These are phyloP conservation scores for Hypercompe scribonia DNA, from an alignment of 2,888 invertebrate species.

Conservation along the genomic window DNA sequence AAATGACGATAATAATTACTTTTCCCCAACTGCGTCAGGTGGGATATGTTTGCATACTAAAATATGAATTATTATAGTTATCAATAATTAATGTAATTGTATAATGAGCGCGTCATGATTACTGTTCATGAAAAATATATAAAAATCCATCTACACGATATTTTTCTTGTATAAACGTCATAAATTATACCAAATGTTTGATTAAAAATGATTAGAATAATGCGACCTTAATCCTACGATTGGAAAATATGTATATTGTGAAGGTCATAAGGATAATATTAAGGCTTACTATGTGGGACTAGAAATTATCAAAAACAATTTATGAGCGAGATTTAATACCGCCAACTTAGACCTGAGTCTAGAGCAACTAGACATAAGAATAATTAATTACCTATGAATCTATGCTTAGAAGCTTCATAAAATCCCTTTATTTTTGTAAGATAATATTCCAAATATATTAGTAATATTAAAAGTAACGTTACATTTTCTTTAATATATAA, in stretches of 20 bases:
- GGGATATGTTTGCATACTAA: no score
- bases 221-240: neutral
- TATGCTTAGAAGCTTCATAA: no score
- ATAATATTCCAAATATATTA: no score
- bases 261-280: neutral
- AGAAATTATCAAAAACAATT: neutral
- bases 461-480: no score
- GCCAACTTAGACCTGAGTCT: neutral
- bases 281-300: neutral
- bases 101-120: neutral
- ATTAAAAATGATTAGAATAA: slow-evolving; percentile 8
- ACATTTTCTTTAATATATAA: no score
- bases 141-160: neutral
- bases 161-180: neutral
- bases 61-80: no score
- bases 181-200: slow-evolving; percentile 1
- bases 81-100: no score
- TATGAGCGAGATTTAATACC: neutral
- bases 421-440: no score
- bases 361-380: no score
- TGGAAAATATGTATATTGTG: neutral
- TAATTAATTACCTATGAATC: no score
- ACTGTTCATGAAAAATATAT: neutral
- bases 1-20: no score
- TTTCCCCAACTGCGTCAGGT: no score